A percentile compares a stretch with the other conserved stretches of the same genome.
These are phyloP conservation scores for Agriopis leucophaearia DNA, from an alignment of 2,888 invertebrate species.

Conservation along the genomic window DNA sequence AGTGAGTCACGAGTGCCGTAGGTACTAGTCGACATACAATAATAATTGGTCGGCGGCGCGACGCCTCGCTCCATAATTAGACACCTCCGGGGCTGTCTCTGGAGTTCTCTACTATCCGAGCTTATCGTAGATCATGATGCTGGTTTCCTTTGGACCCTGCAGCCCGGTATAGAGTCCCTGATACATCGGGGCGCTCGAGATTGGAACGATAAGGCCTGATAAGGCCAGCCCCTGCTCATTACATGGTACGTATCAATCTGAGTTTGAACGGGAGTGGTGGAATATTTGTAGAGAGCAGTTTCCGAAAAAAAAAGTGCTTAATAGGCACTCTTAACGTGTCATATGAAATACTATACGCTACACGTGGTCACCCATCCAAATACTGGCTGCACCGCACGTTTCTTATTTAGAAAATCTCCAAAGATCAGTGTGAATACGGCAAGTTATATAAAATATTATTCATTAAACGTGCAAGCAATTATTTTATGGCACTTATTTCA, in stretches of 20 bases:
- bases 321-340: too few relatives aligned
- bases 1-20: not conserved
- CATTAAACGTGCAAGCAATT: not conserved
- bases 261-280: too few relatives aligned
- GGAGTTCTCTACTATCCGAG: slow-evolving; percentile 9
- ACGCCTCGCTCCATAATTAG: slow-evolving; percentile 19
- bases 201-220: not conserved
- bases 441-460: not conserved
- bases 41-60: not conserved
- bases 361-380: too few relatives aligned
- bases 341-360: too few relatives aligned
- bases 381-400: too few relatives aligned
- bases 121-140: slow-evolving; percentile 26
- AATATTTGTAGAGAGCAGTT: too few relatives aligned
- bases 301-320: too few relatives aligned
- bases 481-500: not conserved
- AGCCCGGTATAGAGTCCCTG: not conserved
- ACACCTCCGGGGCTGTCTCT: slow-evolving; percentile 2
- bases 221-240: not conserved
- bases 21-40: slow-evolving; percentile 1
- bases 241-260: not conserved
- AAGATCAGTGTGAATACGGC: not conserved
- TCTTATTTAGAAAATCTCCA: too few relatives aligned
- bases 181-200: not conserved
- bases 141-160: not conserved